A percentile compares a stretch with the other conserved stretches of the same genome.
Evolutionary conservation across 1,140 invertebrate species (phyloP).

Genomic region (Drosophila novamexicana): DNA sequence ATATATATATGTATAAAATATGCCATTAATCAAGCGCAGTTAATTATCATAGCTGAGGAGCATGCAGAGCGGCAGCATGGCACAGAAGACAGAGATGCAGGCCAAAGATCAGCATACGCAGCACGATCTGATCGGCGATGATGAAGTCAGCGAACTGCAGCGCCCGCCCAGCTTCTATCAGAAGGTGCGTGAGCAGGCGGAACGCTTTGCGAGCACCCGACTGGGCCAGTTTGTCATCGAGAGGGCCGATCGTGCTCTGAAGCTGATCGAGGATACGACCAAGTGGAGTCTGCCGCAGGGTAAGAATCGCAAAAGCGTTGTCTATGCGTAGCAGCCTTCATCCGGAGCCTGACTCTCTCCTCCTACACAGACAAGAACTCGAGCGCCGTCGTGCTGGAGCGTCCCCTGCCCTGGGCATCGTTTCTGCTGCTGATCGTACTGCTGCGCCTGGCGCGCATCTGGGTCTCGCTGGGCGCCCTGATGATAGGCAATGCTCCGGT

Average conservation of each 20-base stretch:
- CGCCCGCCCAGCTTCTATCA: constrained; percentile 56
- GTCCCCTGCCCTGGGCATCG: constrained; percentile 72
- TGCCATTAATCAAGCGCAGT: constrained; percentile 29
- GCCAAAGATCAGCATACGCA: constrained; percentile 59
- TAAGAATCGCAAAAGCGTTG: constrained; percentile 15
- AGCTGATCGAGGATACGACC: constrained; percentile 73
- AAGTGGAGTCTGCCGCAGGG: constrained; percentile 81
- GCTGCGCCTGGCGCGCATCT: constrained; percentile 69
- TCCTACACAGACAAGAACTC: constrained; percentile 46
- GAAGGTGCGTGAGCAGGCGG: constrained; percentile 58
- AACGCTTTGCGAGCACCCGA: constrained; percentile 66
- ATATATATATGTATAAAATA: background rate
- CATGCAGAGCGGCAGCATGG: constrained; percentile 37
- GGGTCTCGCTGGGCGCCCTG: constrained; percentile 71
- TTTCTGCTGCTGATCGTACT: constrained; percentile 71
- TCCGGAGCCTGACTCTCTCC: background rate
- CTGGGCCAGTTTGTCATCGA: constrained; percentile 70
- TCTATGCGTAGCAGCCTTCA: background rate
- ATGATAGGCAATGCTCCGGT: constrained; percentile 74
- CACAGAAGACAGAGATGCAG: constrained; percentile 44
- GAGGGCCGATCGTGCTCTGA: constrained; percentile 60
- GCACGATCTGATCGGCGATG: constrained; percentile 67
- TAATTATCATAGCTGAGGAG: constrained; percentile 17
- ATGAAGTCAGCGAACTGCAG: constrained; percentile 69
- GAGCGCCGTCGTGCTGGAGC: constrained; percentile 44